Evolutionary conservation across 1,140 invertebrate species (phyloP), one percentile per base, ranked within the genome.

Genomic region (Bilobella aurantiaca): DNA sequence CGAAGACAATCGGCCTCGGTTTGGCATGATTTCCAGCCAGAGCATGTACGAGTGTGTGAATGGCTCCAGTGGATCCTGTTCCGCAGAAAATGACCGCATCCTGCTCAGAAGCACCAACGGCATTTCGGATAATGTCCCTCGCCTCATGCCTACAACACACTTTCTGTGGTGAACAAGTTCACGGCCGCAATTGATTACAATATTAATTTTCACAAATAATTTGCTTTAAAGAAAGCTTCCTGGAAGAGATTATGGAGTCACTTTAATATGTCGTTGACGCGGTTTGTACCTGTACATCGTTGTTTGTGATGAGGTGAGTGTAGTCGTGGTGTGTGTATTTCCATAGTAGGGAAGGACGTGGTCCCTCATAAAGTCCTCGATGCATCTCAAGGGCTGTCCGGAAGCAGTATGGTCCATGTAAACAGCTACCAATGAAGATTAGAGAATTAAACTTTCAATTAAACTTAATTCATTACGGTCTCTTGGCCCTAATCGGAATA

Each of bases 391-490:
- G 0, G 89, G 85, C 73, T 89, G 83, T 42, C 87, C 89, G 16
- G 88, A 89, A 5, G 89, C 87, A 49, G 85, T 87, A 77, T 89
- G 91, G 77, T 92, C 89, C 76, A 88, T 91, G 74, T 90, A 91
- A 1, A 90, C 84, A 73, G 89, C 87, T 89, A 79, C 66, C n/a
- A n/a, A n/a, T n/a, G n/a, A n/a, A n/a, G n/a, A n/a, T n/a, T n/a
- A n/a, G n/a, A n/a, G n/a, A n/a, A n/a, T n/a, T n/a, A n/a, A n/a
- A n/a, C n/a, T n/a, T n/a, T n/a, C n/a, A n/a, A n/a, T n/a, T n/a
- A n/a, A n/a, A n/a, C n/a, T n/a, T n/a, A n/a, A n/a, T n/a, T n/a
- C n/a, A n/a, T n/a, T n/a, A n/a, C n/a, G n/a, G n/a, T n/a, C n/a
- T n/a, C n/a, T n/a, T n/a, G n/a, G n/a, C n/a, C n/a, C n/a, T n/a